phyloP scores from a whole-genome alignment of 2,113 vertebrate species.

The Anguilla japonica region DNA sequence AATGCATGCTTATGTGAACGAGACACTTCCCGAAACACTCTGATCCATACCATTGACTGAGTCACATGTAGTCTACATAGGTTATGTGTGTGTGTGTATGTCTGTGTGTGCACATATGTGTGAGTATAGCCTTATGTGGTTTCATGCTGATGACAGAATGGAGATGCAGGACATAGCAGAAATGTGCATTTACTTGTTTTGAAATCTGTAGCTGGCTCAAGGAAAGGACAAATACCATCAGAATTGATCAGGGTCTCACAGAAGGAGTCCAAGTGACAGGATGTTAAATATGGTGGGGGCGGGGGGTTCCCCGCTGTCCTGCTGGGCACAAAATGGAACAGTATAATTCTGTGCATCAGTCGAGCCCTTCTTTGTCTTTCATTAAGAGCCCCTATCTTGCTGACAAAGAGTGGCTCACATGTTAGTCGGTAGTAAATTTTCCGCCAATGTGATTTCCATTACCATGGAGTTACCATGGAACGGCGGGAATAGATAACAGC shows the following conservation, averaged over 20 bases:
- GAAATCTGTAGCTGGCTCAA: not conserved
- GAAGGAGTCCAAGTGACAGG: not conserved
- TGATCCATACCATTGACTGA: not conserved
- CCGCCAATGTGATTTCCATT: slow-evolving; percentile 12
- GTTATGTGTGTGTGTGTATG: not conserved
- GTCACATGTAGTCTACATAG: not conserved
- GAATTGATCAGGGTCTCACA: not conserved
- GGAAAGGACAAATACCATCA: not conserved
- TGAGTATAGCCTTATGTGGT: not conserved
- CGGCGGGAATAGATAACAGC: slow-evolving; percentile 47
- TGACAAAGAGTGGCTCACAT: not conserved
- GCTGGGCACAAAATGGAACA: not conserved
- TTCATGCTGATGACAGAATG: not conserved
- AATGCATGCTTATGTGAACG: not conserved
- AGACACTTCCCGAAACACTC: not conserved
- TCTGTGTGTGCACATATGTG: not conserved
- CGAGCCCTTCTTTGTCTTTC: not conserved
- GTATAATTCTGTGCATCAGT: not conserved
- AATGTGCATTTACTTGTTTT: not conserved
- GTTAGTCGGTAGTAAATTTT: slow-evolving; percentile 11
- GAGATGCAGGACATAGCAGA: not conserved
- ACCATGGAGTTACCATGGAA: slow-evolving; percentile 6
- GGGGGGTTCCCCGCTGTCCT: not conserved
- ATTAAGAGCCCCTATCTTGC: not conserved
- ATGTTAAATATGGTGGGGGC: not conserved